Evolutionary conservation across 2,113 vertebrate species (phyloP).

Genomic region (Chloroceryle aenea): DNA sequence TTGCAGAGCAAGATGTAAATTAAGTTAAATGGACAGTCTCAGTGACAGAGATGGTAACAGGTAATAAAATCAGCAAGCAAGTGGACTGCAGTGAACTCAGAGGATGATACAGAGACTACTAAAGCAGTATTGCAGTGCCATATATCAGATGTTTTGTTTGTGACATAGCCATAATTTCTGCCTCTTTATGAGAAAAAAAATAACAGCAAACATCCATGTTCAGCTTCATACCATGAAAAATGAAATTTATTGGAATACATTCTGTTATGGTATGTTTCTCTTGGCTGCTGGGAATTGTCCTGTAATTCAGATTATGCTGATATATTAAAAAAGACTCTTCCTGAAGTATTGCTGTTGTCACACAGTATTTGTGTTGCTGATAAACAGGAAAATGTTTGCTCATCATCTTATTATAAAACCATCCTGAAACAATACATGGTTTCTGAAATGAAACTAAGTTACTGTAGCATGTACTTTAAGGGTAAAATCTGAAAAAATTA

Average conservation of each 20-base stretch:
- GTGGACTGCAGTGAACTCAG: not conserved
- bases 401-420: not conserved
- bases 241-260: not conserved
- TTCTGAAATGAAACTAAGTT: conserved; percentile 31
- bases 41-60: not conserved
- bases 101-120: not conserved
- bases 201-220: not conserved
- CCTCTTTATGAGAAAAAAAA: not conserved
- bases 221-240: not conserved
- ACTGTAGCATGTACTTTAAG: not conserved
- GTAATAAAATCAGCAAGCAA: not conserved
- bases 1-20: not conserved
- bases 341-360: not conserved
- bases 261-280: not conserved
- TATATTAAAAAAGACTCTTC: not conserved
- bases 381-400: not conserved
- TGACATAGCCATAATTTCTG: not conserved
- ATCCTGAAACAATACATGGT: not conserved
- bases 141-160: not conserved
- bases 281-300: not conserved
- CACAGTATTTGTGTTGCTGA: not conserved
- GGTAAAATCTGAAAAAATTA: conserved; percentile 17
- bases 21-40: not conserved
- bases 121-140: not conserved
- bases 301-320: not conserved